Evolutionary conservation across 2,888 invertebrate genomes (phyloP).

Genomic region (Chironomus riparius): DNA sequence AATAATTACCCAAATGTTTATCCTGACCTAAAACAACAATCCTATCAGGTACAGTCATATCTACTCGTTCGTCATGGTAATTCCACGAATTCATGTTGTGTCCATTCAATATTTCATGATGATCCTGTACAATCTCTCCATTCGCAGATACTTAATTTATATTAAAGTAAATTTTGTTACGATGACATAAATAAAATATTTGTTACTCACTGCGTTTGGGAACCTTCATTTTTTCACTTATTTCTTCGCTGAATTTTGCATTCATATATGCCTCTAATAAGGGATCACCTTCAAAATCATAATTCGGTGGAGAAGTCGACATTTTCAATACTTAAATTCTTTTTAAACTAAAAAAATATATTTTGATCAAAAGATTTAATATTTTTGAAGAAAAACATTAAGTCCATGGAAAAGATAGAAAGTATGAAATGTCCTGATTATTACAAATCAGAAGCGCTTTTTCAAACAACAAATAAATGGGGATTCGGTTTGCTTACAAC

Average conservation of each 20-base stretch:
- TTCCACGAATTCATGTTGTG: conserved; percentile 56
- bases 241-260: conserved; percentile 62
- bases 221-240: conserved; percentile 65
- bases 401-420: too few relatives aligned
- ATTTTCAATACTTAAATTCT: not conserved
- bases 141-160: conserved; percentile 66
- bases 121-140: conserved; percentile 55
- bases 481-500: too few relatives aligned
- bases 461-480: too few relatives aligned
- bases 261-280: conserved; percentile 36
- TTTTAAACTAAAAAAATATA: not conserved
- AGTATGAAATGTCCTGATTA: too few relatives aligned
- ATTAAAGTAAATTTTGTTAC: too few relatives aligned
- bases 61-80: conserved; percentile 60
- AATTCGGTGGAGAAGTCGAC: conserved; percentile 3
- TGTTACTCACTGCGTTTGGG: conserved; percentile 49
- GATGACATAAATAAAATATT: too few relatives aligned
- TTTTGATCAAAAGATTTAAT: too few relatives aligned
- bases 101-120: conserved; percentile 52
- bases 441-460: too few relatives aligned
- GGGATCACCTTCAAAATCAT: conserved; percentile 15
- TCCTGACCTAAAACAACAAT: conserved; percentile 80
- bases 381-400: too few relatives aligned
- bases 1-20: conserved; percentile 46
- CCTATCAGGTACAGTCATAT: conserved; percentile 90